These are phyloP conservation scores for Elgaria multicarinata DNA, from an alignment of 2,113 vertebrate species.

Conservation along the genomic window DNA sequence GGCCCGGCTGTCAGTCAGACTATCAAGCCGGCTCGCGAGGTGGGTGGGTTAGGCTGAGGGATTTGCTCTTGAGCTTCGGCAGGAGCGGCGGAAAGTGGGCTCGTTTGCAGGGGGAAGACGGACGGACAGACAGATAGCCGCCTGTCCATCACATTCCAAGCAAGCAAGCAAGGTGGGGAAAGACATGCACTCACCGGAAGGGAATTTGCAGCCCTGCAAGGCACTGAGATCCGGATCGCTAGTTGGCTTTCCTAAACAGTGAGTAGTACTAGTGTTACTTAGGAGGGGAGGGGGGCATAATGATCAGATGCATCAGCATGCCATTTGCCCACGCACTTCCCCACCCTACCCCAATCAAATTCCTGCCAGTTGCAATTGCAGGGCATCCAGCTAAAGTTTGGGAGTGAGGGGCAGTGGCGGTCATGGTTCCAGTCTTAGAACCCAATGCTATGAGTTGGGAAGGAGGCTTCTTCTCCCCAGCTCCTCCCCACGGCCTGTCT, in stretches of 20 bases:
- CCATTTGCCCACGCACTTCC: slow-evolving; percentile 7
- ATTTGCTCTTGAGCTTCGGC: slow-evolving; percentile 42
- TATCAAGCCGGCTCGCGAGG: slow-evolving; percentile 10
- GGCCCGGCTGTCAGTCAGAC: slow-evolving; percentile 41
- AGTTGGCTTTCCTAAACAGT: slow-evolving; percentile 15
- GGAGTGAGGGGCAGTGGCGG: background rate
- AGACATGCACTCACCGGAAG: slow-evolving; percentile 30
- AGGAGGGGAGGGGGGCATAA: slow-evolving; percentile 19
- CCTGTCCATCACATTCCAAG: slow-evolving; percentile 23
- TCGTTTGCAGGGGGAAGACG: slow-evolving; percentile 15
- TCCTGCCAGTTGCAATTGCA: background rate
- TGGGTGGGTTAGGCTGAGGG: slow-evolving; percentile 69
- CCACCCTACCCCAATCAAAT: background rate
- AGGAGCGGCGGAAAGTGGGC: slow-evolving; percentile 23
- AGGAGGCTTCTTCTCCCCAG: slow-evolving; percentile 48
- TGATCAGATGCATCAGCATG: background rate
- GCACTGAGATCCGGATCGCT: background rate
- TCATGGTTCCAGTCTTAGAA: background rate
- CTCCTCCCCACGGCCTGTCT: slow-evolving; percentile 25
- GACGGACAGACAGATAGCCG: background rate
- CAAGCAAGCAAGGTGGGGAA: slow-evolving; percentile 11
- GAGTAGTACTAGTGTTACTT: slow-evolving; percentile 34
- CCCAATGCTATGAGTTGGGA: slow-evolving; percentile 45
- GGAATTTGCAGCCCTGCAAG: slow-evolving; percentile 36
- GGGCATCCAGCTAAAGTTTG: slow-evolving; percentile 54